phyloP scores from a whole-genome alignment of 1,140 invertebrate genomes.

The Megathymus violae region DNA sequence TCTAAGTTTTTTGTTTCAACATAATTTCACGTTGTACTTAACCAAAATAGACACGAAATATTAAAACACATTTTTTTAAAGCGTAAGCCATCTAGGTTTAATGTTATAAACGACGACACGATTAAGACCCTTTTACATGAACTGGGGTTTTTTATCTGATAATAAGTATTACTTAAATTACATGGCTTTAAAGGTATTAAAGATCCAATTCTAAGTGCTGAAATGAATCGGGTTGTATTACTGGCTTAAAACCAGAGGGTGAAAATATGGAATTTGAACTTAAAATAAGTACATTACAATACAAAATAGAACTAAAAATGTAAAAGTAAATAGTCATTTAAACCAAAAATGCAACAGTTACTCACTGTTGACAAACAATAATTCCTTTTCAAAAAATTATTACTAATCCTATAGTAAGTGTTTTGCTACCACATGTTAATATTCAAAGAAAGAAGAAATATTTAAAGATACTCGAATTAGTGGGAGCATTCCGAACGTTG shows the following conservation, averaged over 20 bases:
- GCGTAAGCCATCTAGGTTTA: constrained; percentile 7
- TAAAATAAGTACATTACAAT: no score
- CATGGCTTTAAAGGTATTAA: constrained; percentile 14
- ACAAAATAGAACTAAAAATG: no score
- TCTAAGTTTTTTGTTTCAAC: no score
- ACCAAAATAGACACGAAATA: neutral
- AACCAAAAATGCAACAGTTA: no score
- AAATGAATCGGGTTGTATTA: neutral
- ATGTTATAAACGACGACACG: constrained; percentile 15
- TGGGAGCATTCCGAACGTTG: constrained; percentile 17
- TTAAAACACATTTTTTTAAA: neutral
- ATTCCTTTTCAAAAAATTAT: no score
- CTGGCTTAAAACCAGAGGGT: neutral
- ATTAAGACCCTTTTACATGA: constrained; percentile 19
- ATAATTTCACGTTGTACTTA: no score
- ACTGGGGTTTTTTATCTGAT: constrained; percentile 12
- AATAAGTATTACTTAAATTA: constrained; percentile 12
- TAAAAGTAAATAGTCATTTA: no score
- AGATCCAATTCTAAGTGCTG: constrained; percentile 17
- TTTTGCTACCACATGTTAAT: no score
- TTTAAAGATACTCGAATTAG: constrained; percentile 4
- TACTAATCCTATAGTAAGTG: no score
- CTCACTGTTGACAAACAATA: no score
- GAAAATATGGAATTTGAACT: no score
- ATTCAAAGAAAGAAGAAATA: neutral